Evolutionary conservation across 1,140 invertebrate species (phyloP).

Genomic region (Euglossa dilemma): DNA sequence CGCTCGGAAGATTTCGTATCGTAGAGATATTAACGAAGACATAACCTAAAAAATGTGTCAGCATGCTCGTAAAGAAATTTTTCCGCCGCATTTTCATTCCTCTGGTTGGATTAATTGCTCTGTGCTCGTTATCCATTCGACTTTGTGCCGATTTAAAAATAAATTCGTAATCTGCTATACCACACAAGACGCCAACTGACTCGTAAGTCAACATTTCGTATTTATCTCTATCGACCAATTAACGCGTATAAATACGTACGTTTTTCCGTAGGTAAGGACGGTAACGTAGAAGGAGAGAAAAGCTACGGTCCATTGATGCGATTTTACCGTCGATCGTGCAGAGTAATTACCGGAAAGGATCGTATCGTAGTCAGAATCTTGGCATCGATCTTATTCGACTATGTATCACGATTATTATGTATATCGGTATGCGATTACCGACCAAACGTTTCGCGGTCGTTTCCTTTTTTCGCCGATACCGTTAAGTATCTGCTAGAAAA

Average conservation of each 20-base stretch:
- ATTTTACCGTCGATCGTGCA: background rate
- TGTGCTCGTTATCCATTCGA: slow-evolving; percentile 40
- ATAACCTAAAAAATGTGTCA: background rate
- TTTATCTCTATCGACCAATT: background rate
- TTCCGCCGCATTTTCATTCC: slow-evolving; percentile 10
- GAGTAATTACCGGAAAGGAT: background rate
- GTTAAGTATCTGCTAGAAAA: slow-evolving; percentile 48
- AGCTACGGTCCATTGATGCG: background rate
- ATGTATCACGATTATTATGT: slow-evolving; percentile 49
- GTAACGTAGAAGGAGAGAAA: background rate
- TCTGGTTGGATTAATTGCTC: slow-evolving; percentile 23
- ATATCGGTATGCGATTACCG: slow-evolving; percentile 59
- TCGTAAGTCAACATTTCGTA: background rate
- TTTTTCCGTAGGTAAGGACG: too few relatives aligned
- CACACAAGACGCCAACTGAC: background rate
- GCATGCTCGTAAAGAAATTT: slow-evolving; percentile 1
- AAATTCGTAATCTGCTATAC: slow-evolving; percentile 1
- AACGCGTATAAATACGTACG: background rate
- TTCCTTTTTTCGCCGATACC: slow-evolving; percentile 54
- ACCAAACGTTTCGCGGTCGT: slow-evolving; percentile 51
- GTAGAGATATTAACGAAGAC: background rate
- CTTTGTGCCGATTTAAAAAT: background rate
- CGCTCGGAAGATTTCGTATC: background rate
- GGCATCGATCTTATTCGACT: background rate
- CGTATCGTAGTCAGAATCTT: background rate